Evolutionary conservation across 2,888 invertebrate genomes (phyloP).

Genomic region (Dendrolimus pini): DNA sequence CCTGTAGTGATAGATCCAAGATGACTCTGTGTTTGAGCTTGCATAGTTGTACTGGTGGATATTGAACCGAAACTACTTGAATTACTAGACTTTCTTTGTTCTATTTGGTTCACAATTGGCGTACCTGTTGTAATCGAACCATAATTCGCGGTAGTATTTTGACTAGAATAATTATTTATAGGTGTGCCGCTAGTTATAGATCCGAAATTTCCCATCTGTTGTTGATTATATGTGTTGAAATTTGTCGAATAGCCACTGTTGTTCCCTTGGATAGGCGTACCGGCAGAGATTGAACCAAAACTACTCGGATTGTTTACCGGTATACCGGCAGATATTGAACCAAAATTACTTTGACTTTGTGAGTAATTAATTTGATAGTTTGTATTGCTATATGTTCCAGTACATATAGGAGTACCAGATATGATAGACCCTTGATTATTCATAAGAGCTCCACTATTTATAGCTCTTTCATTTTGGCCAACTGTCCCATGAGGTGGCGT

Average conservation of each 20-base stretch:
- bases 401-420: slow-evolving; percentile 24
- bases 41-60: slow-evolving; percentile 12
- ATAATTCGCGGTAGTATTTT: neutral
- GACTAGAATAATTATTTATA: slow-evolving; percentile 6
- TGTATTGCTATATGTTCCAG: neutral
- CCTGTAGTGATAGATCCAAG: slow-evolving; percentile 1
- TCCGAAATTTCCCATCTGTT: slow-evolving; percentile 6
- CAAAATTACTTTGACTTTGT: slow-evolving; percentile 1
- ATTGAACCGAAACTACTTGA: slow-evolving; percentile 23
- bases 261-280: slow-evolving; percentile 26
- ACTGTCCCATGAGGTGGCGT: slow-evolving; percentile 23
- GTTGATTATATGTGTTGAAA: neutral
- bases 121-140: slow-evolving; percentile 1
- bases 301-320: slow-evolving; percentile 8
- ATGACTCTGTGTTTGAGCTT: neutral
- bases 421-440: slow-evolving; percentile 21
- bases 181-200: slow-evolving; percentile 17
- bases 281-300: slow-evolving; percentile 37
- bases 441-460: neutral
- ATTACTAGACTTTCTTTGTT: neutral
- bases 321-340: slow-evolving; percentile 16
- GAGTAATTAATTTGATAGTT: neutral
- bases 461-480: slow-evolving; percentile 8
- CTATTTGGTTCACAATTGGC: slow-evolving; percentile 2
- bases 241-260: slow-evolving; percentile 1